Conservation (phyloP, 2,797 vertebrate species). For the Darevskia mixta region DNA sequence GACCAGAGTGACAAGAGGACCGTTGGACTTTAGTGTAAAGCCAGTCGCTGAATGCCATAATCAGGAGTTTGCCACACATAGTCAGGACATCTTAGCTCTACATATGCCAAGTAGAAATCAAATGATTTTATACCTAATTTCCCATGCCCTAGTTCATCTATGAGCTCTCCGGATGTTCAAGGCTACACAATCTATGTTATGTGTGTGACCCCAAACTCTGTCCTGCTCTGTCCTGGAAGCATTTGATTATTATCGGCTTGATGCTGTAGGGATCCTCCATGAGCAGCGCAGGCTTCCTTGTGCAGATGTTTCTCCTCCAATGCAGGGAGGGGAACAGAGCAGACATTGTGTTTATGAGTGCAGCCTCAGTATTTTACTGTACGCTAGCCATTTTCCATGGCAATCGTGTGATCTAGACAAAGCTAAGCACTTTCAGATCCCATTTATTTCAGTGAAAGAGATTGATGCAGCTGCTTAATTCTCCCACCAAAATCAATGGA, state of each 20-base stretch:
- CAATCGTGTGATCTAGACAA: neutral
- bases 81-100: neutral
- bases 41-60: neutral
- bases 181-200: neutral
- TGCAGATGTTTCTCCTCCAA: no score
- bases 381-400: neutral
- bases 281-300: neutral
- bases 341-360: neutral
- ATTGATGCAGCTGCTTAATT: neutral
- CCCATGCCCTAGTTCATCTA: neutral
- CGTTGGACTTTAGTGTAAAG: neutral
- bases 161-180: neutral
- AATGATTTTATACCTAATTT: neutral
- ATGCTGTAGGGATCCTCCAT: no score
- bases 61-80: neutral
- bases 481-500: no score
- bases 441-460: neutral
- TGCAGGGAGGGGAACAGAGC: no score
- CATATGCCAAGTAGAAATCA: neutral
- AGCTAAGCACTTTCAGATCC: neutral
- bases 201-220: neutral
- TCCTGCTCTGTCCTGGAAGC: neutral
- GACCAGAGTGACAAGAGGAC: slow-evolving; percentile 4
- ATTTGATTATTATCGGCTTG: neutral
- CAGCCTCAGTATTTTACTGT: neutral